A percentile compares a stretch with the other conserved stretches of the same genome.
These are phyloP conservation scores for Anoplius nigerrimus DNA, from an alignment of 2,888 invertebrate species.

Conservation along the genomic window DNA sequence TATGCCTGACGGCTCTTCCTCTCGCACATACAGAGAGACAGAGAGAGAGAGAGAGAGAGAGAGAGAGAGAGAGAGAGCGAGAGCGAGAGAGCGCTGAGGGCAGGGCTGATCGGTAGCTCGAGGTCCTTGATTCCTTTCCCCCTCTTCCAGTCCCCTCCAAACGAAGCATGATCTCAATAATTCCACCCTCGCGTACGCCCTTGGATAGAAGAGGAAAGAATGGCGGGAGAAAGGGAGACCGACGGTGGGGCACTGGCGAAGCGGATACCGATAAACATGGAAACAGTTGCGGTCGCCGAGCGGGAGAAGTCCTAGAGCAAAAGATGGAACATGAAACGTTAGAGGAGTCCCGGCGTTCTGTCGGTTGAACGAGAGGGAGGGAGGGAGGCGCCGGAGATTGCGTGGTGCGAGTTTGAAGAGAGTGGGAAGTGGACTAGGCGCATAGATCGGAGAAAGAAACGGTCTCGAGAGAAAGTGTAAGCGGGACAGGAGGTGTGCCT, in stretches of 20 bases:
- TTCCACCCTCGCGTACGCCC: constrained; percentile 53
- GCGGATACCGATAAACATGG: too few species aligned
- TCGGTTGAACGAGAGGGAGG: constrained; percentile 8
- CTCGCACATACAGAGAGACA: too few species aligned
- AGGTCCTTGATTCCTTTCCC: constrained; percentile 41
- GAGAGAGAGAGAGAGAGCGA: neutral
- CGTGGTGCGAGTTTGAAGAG: constrained; percentile 4
- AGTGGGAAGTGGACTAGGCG: constrained; percentile 10
- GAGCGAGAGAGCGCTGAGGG: constrained; percentile 3
- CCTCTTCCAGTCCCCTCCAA: constrained; percentile 21
- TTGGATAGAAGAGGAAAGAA: too few species aligned
- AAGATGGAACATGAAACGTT: too few species aligned
- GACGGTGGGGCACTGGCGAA: constrained; percentile 4
- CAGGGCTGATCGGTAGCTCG: constrained; percentile 50
- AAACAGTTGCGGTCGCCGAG: too few species aligned
- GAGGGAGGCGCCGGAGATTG: constrained; percentile 23
- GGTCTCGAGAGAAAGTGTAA: constrained; percentile 11
- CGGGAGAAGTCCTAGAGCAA: too few species aligned
- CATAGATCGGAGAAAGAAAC: constrained; percentile 14
- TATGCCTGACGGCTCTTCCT: constrained; percentile 15
- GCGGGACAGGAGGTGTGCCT: neutral
- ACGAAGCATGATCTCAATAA: constrained; percentile 55
- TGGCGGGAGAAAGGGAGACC: neutral
- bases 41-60: constrained; percentile 8
- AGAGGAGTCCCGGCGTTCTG: neutral